Evolutionary conservation across 23 tunicate species (phyloP).

Genomic region (Ciona savignyi): DNA sequence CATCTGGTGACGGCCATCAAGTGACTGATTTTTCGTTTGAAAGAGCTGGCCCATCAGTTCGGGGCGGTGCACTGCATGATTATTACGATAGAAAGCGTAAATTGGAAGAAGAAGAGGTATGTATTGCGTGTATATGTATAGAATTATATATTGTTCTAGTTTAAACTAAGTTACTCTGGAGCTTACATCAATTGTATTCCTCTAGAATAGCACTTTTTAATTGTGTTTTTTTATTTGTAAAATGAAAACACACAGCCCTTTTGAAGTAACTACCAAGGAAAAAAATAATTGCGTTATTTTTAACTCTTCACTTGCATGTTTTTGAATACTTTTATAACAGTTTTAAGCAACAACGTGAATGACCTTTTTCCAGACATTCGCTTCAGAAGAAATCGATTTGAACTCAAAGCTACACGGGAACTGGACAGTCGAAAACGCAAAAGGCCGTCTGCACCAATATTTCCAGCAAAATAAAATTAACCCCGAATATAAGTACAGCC

Average conservation of each 20-base stretch:
- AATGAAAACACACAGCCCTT: no score
- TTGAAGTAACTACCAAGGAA: no score
- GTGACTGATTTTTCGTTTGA: slow-evolving; percentile 25
- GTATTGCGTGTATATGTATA: not conserved
- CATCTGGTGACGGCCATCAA: no score
- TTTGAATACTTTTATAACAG: no score
- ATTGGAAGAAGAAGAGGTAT: slow-evolving; percentile 63
- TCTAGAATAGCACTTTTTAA: no score
- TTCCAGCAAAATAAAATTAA: slow-evolving; percentile 65
- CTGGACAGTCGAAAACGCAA: slow-evolving; percentile 94
- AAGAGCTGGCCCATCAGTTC: slow-evolving; percentile 67
- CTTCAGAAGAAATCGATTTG: slow-evolving; percentile 77
- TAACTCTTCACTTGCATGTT: no score
- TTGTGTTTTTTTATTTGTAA: no score
- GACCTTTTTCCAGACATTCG: slow-evolving; percentile 81
- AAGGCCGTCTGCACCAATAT: slow-evolving; percentile 62
- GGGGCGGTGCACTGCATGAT: slow-evolving; percentile 76
- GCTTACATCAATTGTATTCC: no score
- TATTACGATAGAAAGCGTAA: slow-evolving; percentile 47
- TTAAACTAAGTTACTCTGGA: no score
- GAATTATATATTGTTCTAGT: not conserved
- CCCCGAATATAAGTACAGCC: slow-evolving; percentile 73
- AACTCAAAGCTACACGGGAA: slow-evolving; percentile 80
- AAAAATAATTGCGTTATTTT: no score
- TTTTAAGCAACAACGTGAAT: no score